phyloP scores from a whole-genome alignment of 2,888 invertebrate genomes.

The Bembecia ichneumoniformis region DNA sequence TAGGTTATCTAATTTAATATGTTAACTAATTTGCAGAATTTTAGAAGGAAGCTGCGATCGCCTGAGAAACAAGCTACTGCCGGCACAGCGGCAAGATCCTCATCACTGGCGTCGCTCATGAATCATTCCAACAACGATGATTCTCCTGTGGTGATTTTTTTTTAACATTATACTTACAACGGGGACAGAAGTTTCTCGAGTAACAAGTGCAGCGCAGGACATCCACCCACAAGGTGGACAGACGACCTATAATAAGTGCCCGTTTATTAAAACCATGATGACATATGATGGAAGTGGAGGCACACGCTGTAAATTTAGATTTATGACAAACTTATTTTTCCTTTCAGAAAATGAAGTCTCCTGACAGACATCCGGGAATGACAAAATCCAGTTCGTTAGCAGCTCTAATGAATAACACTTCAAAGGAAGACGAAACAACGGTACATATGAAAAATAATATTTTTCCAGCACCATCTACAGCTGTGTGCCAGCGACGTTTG shows the following conservation, averaged over 20 bases:
- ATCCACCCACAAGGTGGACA: too few relatives aligned
- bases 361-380: slow-evolving; percentile 32
- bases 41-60: slow-evolving; percentile 73
- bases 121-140: slow-evolving; percentile 45
- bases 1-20: background rate
- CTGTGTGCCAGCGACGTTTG: too few relatives aligned
- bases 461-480: too few relatives aligned
- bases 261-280: too few relatives aligned
- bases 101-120: slow-evolving; percentile 59
- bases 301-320: too few relatives aligned
- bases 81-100: slow-evolving; percentile 55
- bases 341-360: slow-evolving; percentile 37
- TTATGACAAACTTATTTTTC: too few relatives aligned
- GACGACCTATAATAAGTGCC: too few relatives aligned
- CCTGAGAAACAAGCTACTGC: slow-evolving; percentile 61
- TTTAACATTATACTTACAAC: too few relatives aligned
- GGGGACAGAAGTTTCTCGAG: too few relatives aligned
- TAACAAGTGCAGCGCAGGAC: too few relatives aligned
- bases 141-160: slow-evolving; percentile 17
- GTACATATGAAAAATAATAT: slow-evolving; percentile 16
- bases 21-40: slow-evolving; percentile 62
- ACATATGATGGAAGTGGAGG: too few relatives aligned
- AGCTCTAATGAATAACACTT: slow-evolving; percentile 49
- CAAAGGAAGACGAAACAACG: slow-evolving; percentile 44
- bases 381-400: slow-evolving; percentile 47